Base-by-base conservation (phyloP, 2,888 invertebrate genomes). In the Nyleta sp. region DNA sequence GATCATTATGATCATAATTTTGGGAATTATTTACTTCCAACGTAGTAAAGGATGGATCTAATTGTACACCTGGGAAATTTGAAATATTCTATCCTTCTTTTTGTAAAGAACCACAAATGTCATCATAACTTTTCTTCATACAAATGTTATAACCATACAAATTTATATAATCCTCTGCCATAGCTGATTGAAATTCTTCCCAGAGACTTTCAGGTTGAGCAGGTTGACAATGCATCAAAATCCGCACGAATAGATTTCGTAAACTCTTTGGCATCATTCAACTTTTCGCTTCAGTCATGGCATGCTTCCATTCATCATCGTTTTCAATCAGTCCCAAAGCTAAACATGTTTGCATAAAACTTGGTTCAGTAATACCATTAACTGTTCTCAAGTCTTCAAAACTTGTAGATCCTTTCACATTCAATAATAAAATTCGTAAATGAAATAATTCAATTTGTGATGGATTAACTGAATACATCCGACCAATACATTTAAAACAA, bases 151-250 rank as follows among this genome's bases (percentile, higher is more conserved):
- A 22, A 48, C 6, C 24, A 40, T 13, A 20, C 10, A 48, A 20
- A 8, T 11, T 20, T 28, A 22, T n/a, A 46, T 48, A 71, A 64
- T 81, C 82, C 52, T 84, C 80, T 1, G 80, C 75, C 81, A 83
- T 68, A 28, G 62, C 1, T n/a, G 28, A 15, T 74, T 82, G 80
- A 64, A 74, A 83, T 22, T 79, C 33, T 10, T 68, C 44, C 74
- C 74, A 78, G 1, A 87, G 44, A 17, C 64, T 15, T 20, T 48
- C 11, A 0, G 84, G 83, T 67, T 84, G 52, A 1, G 64, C 18
- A 1, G 85, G 81, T 31, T 82, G 65, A 50, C 81, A 52, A 33
- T 33, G 52, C 18, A 52, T 31, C 18, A 52, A 18, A 18, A 52
- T 52, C 17, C 18, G n/a, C n/a, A 52, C 52, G 18, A 52, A 52